Conservation (phyloP, 2,888 invertebrate species). For the Leucophenga montana region DNA sequence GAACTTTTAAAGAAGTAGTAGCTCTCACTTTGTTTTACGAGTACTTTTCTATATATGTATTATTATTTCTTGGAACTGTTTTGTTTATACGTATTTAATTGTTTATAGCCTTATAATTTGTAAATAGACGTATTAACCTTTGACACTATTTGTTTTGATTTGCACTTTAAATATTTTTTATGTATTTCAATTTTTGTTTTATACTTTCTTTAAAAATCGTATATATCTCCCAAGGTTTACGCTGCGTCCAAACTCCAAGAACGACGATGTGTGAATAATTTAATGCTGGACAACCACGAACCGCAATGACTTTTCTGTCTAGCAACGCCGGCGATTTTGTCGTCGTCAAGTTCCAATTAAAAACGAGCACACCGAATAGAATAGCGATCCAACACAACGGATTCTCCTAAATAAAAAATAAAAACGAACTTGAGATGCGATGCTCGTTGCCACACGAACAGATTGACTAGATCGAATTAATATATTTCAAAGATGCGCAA, state of each 20-base stretch:
- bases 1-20: background rate
- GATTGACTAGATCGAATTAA: background rate
- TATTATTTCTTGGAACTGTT: background rate
- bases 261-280: conserved; percentile 63
- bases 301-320: conserved; percentile 52
- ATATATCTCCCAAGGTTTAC: background rate
- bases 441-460: background rate
- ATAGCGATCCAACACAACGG: background rate
- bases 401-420: background rate
- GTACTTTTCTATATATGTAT: conserved; percentile 18
- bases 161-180: conserved; percentile 9
- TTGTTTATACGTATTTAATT: conserved; percentile 8
- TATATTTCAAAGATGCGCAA: conserved; percentile 10
- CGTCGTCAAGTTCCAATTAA: conserved; percentile 11
- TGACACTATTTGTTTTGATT: conserved; percentile 18
- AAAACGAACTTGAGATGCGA: background rate
- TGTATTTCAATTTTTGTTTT: background rate
- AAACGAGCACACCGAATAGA: background rate
- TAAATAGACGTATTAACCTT: conserved; percentile 18
- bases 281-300: conserved; percentile 45
- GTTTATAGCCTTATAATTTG: conserved; percentile 12
- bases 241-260: conserved; percentile 53
- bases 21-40: conserved; percentile 11
- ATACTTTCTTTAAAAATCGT: background rate
- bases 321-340: background rate